Evolutionary conservation across 2,797 vertebrate species (phyloP).

Genomic region (Acropternis orthonyx): DNA sequence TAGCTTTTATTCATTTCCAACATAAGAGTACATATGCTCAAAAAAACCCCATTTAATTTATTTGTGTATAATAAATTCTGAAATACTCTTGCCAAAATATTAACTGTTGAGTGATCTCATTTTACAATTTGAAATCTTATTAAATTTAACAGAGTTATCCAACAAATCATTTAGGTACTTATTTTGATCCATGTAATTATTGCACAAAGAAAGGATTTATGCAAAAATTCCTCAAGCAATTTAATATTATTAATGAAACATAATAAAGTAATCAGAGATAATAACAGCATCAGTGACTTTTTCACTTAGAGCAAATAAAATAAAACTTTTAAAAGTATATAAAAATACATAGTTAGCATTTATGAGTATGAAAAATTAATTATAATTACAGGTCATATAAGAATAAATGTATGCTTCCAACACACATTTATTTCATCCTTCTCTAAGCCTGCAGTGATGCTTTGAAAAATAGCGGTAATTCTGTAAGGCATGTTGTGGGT

Average conservation of each 20-base stretch:
- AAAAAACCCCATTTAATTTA: background rate
- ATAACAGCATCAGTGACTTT: background rate
- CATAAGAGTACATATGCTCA: background rate
- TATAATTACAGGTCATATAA: background rate
- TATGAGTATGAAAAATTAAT: background rate
- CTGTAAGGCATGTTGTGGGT: background rate
- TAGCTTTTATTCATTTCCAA: background rate
- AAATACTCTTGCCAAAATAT: background rate
- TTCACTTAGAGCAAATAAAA: constrained; percentile 26
- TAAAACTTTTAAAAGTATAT: background rate
- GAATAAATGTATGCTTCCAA: background rate
- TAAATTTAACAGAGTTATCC: background rate
- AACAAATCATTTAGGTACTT: background rate
- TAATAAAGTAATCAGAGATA: constrained; percentile 6
- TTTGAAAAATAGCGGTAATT: background rate
- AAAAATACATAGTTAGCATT: background rate
- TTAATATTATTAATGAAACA: constrained; percentile 9
- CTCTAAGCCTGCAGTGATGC: background rate
- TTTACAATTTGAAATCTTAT: background rate
- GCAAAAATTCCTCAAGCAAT: background rate
- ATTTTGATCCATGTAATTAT: constrained; percentile 8
- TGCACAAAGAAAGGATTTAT: background rate
- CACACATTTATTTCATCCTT: background rate
- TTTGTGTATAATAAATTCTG: background rate
- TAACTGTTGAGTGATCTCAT: background rate